phyloP scores from a whole-genome alignment of 2,113 vertebrate species.

The Delphinapterus leucas region DNA sequence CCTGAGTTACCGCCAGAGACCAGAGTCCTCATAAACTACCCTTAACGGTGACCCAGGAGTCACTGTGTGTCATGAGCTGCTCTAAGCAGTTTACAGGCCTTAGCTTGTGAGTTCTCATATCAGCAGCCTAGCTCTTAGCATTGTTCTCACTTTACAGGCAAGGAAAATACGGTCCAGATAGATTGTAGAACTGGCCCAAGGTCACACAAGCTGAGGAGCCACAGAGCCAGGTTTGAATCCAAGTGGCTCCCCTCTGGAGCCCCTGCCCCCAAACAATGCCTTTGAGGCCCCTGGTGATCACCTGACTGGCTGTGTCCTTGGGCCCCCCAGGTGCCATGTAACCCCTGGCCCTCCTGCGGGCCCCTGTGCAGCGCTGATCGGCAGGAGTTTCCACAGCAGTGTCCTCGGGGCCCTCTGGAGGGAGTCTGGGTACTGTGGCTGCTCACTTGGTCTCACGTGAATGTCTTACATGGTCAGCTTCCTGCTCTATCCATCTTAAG shows the following conservation, averaged over 20 bases:
- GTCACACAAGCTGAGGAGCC: neutral
- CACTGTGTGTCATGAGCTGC: neutral
- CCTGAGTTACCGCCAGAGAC: neutral
- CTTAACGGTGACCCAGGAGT: neutral
- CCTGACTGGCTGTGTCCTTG: neutral
- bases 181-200: neutral
- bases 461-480: too few relatives aligned
- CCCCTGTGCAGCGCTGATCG: too few relatives aligned
- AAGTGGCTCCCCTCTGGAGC: too few relatives aligned
- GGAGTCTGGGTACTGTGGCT: too few relatives aligned
- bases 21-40: neutral
- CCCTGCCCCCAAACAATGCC: neutral
- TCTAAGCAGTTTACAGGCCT: too few relatives aligned
- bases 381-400: fast-evolving
- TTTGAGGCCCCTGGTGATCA: neutral
- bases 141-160: too few relatives aligned
- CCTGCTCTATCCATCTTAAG: neutral
- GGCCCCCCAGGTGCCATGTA: neutral
- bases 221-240: neutral
- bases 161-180: too few relatives aligned
- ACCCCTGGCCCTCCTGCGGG: too few relatives aligned
- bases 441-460: neutral
- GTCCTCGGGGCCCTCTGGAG: neutral
- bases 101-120: too few relatives aligned
- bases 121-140: too few relatives aligned